Base-by-base conservation (phyloP, 1,140 invertebrate genomes). In the Bombus polaris region DNA sequence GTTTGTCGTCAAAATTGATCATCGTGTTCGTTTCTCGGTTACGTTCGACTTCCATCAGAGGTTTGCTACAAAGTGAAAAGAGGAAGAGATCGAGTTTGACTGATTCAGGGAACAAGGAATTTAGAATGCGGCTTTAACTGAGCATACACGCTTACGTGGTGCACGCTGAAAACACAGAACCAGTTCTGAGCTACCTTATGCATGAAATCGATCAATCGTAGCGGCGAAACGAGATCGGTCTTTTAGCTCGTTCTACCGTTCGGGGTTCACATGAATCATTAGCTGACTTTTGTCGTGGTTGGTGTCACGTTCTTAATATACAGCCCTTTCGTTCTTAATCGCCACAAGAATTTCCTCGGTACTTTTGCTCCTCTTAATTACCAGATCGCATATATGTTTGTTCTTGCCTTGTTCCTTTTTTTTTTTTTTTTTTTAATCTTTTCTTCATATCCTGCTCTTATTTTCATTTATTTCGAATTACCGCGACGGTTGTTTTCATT, bases 201-300 rank as follows among this genome's bases (percentile, higher is more conserved):
- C 79, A 71, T 74, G 79, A 81, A 85, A 85, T 85, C 84, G 71
- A 85, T 85, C 84, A 81, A 85, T 85, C 79, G 84, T 85, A 42
- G 57, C 79, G 59, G 75, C 44, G 59, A 73, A 85, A 81, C 84
- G 70, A 81, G 84, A 85, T 85, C 79, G 79, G 79, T 59, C 84
- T 80, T 80, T 80, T 62, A 80, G 68, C 59, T 75, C 73, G 32
- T 76, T 66, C 77, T 62, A 59, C 62, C 70, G 73, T 81, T 68
- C 62, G 68, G 37, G 78, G 75, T 81, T 82, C 53, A 70, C 74
- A 66, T 65, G 57, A 77, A 76, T 80, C 80, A 73, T 87, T 83
- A 85, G 53, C 42, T 39, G 77, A 85, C 66, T 84, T 86, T 72
- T 83, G 71, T 74, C 81, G 53, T 84, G 37, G 70, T 32, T 39